These are phyloP conservation scores for Ceratosolen fusciceps DNA, from an alignment of 1,140 invertebrate species.

Conservation along the genomic window DNA sequence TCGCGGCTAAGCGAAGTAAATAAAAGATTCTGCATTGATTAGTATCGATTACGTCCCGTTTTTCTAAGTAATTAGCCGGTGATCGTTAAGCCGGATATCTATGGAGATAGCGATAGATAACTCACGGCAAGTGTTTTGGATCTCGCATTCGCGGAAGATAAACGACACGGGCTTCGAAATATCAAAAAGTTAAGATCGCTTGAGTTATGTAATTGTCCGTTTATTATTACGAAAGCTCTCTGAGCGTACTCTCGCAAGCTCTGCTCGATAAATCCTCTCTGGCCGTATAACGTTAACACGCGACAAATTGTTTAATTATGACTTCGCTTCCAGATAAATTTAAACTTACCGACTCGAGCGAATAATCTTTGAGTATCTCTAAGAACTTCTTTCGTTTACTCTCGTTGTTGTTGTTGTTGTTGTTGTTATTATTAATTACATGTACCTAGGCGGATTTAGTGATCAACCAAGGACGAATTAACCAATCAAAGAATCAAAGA, in stretches of 20 bases:
- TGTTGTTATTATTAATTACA: no score
- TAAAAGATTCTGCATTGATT: no score
- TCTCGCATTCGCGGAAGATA: not conserved
- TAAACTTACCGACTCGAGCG: not conserved
- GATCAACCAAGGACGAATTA: no score
- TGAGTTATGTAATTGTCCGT: not conserved
- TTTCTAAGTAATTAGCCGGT: not conserved
- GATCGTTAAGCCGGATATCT: not conserved
- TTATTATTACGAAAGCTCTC: conserved; percentile 1
- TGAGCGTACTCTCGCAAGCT: not conserved
- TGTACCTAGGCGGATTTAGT: no score
- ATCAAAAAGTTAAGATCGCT: not conserved
- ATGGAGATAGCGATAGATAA: not conserved
- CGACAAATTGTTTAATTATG: conserved; percentile 6
- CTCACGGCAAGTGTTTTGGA: not conserved
- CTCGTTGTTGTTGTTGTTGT: no score
- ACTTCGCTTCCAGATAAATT: not conserved
- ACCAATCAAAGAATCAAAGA: no score
- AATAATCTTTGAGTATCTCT: no score
- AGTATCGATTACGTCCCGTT: not conserved
- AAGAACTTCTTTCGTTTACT: no score
- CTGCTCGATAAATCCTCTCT: not conserved
- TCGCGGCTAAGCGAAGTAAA: no score
- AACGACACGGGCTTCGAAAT: conserved; percentile 8
- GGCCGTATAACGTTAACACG: not conserved